phyloP scores from a whole-genome alignment of 2,113 vertebrate species.

The Saccopteryx leptura region DNA sequence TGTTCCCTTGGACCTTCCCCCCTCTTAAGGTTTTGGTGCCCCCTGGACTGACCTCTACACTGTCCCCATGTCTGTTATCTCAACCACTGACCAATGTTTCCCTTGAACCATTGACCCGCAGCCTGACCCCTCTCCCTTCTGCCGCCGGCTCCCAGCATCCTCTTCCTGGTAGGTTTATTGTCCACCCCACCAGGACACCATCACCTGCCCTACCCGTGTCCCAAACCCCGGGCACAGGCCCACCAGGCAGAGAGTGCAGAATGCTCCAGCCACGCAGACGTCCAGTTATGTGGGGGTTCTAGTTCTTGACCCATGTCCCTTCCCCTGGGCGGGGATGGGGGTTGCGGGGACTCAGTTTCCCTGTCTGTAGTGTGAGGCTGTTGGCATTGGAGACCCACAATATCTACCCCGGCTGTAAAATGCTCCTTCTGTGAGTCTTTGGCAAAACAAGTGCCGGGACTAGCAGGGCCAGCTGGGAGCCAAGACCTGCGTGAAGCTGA shows the following conservation, averaged over 20 bases:
- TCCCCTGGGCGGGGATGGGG: rapidly evolving
- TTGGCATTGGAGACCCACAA: rapidly evolving
- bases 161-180: neutral
- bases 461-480: rapidly evolving
- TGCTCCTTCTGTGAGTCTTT: rapidly evolving
- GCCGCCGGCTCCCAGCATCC: neutral
- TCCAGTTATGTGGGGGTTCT: neutral
- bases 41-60: neutral
- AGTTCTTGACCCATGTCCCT: neutral
- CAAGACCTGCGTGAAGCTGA: neutral
- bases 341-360: neutral
- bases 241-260: rapidly evolving
- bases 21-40: too few relatives aligned
- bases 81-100: rapidly evolving
- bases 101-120: neutral
- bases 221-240: neutral
- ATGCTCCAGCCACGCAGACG: rapidly evolving
- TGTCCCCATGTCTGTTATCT: neutral
- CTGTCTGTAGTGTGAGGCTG: rapidly evolving
- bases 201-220: rapidly evolving
- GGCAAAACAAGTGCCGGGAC: neutral
- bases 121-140: neutral
- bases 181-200: rapidly evolving
- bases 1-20: rapidly evolving
- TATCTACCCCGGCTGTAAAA: too few relatives aligned